Conservation (phyloP, 2,888 invertebrate species). For the Pilophorus perplexus region DNA sequence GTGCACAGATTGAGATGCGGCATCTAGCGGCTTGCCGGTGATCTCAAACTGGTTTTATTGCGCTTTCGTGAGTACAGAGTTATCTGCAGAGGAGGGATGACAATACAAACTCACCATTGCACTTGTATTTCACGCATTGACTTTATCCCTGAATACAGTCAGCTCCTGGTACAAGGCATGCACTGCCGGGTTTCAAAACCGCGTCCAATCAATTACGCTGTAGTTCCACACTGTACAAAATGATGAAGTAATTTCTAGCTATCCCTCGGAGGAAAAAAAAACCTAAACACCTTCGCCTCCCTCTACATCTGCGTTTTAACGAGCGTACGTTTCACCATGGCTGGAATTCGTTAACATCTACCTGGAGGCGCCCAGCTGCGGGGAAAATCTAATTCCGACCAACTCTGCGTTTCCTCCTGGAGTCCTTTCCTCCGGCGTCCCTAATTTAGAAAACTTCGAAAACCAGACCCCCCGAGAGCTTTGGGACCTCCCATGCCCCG, state of each 20-base stretch:
- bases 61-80: too few species aligned
- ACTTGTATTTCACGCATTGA: too few species aligned
- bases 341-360: conserved; percentile 32
- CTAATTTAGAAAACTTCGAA: background rate
- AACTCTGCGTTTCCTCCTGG: background rate
- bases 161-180: too few species aligned
- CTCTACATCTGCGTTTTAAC: background rate
- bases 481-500: too few species aligned
- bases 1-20: too few species aligned
- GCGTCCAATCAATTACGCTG: conserved; percentile 26
- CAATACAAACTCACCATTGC: too few species aligned
- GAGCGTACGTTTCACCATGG: conserved; percentile 25
- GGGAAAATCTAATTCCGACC: conserved; percentile 30
- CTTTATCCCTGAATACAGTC: too few species aligned
- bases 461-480: background rate
- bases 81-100: too few species aligned
- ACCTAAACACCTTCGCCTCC: conserved; percentile 3
- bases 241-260: conserved; percentile 39
- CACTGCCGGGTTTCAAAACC: conserved; percentile 4
- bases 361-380: conserved; percentile 35
- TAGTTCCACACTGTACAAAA: conserved; percentile 29
- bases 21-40: too few species aligned
- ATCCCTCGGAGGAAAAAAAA: conserved; percentile 13
- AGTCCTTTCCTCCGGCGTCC: background rate
- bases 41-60: too few species aligned